These are phyloP conservation scores for Apis cerana DNA, from an alignment of 1,140 invertebrate genomes.

Conservation along the genomic window DNA sequence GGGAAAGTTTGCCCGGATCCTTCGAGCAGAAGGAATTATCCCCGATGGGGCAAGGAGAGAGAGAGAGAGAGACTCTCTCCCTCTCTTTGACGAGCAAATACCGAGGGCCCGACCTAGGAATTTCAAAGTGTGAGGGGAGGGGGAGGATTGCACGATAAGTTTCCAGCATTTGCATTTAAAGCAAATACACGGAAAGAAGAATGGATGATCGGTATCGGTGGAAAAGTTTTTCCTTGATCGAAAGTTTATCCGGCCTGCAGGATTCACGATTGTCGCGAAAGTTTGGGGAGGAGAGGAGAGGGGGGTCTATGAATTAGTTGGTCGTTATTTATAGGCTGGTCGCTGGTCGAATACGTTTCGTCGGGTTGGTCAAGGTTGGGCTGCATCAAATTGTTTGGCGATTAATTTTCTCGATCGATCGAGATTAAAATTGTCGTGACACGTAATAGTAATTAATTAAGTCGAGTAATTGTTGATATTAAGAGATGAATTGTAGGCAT, in stretches of 20 bases:
- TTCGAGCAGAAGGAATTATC: conserved; percentile 21
- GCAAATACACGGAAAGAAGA: conserved; percentile 36
- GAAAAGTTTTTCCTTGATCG: conserved; percentile 20
- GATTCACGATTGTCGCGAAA: conserved; percentile 6
- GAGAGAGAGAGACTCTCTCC: too few relatives aligned
- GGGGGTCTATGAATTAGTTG: background rate
- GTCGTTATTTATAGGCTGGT: too few relatives aligned
- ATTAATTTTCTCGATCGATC: too few relatives aligned
- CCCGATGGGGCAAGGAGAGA: background rate
- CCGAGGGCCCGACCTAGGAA: background rate
- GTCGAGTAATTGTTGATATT: too few relatives aligned
- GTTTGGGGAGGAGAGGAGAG: background rate
- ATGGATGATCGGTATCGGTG: conserved; percentile 35
- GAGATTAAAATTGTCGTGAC: too few relatives aligned
- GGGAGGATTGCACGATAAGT: background rate
- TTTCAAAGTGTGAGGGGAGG: background rate
- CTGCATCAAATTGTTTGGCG: too few relatives aligned
- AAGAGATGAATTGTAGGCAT: too few relatives aligned
- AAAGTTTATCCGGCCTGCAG: background rate
- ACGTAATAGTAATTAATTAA: too few relatives aligned
- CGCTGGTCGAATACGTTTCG: too few relatives aligned
- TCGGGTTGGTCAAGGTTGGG: background rate
- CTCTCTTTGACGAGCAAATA: conserved; percentile 35
- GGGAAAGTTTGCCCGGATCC: conserved; percentile 15
- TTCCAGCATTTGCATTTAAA: conserved; percentile 33